Evolutionary conservation across 2,797 vertebrate species (phyloP).

Genomic region (Gallinago nigripennis): DNA sequence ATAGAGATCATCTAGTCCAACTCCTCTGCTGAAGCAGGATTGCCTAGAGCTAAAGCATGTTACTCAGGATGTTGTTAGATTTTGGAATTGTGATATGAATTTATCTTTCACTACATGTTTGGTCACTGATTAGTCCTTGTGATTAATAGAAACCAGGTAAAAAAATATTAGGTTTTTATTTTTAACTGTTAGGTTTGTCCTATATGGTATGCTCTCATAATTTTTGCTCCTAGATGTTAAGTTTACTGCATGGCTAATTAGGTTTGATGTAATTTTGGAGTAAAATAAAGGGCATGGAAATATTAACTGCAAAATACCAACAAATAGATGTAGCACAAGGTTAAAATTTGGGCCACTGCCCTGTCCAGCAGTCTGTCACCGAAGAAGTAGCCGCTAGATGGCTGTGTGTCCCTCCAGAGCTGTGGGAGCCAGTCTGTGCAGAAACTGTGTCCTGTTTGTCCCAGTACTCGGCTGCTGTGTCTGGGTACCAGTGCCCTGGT

Average conservation of each 20-base stretch:
- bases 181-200: background rate
- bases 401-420: background rate
- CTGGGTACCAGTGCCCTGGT: background rate
- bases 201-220: background rate
- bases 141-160: background rate
- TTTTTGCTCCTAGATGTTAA: background rate
- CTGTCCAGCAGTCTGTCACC: background rate
- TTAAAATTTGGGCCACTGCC: background rate
- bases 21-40: too few species aligned
- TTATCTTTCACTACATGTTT: background rate
- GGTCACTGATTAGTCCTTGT: background rate
- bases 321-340: accelerated
- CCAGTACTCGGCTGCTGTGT: too few species aligned
- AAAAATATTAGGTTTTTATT: background rate
- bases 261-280: background rate
- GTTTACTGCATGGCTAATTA: background rate
- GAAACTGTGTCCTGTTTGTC: background rate
- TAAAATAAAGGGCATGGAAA: background rate
- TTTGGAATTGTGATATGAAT: background rate
- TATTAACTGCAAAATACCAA: background rate
- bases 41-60: too few species aligned
- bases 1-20: too few species aligned
- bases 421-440: background rate
- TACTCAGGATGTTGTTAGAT: background rate
- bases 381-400: background rate